Evolutionary conservation across 2,888 invertebrate species (phyloP).

Genomic region (Cantharis flavilabris): DNA sequence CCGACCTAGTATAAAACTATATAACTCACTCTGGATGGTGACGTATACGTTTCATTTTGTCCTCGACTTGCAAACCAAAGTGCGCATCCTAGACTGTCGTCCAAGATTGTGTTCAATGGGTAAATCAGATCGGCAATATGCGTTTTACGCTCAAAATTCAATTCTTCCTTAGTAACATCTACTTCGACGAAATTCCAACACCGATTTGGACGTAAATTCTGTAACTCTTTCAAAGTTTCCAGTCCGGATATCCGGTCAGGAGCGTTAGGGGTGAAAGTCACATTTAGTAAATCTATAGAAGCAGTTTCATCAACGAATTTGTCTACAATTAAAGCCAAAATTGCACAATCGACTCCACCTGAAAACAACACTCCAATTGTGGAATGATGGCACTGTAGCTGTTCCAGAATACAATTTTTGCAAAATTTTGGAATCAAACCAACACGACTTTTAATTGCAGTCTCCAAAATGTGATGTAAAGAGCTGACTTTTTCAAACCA

Average conservation of each 20-base stretch:
- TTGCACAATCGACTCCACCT: slow-evolving; percentile 95
- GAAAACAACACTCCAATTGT: slow-evolving; percentile 79
- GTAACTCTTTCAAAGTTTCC: slow-evolving; percentile 71
- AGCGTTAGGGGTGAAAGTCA: slow-evolving; percentile 78
- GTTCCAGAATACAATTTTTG: slow-evolving; percentile 59
- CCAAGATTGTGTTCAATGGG: slow-evolving; percentile 86
- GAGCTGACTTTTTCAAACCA: slow-evolving; percentile 54
- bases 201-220: slow-evolving; percentile 69
- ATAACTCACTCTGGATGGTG: slow-evolving; percentile 65
- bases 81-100: slow-evolving; percentile 96
- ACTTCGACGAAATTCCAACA: slow-evolving; percentile 85
- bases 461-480: slow-evolving; percentile 60
- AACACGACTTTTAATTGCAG: slow-evolving; percentile 65
- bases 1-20: too few species aligned
- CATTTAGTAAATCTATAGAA: slow-evolving; percentile 90
- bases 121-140: slow-evolving; percentile 78
- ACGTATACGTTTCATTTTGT: slow-evolving; percentile 59
- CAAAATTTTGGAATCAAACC: slow-evolving; percentile 67
- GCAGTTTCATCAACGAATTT: slow-evolving; percentile 67
- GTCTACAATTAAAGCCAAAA: slow-evolving; percentile 81
- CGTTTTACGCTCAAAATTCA: slow-evolving; percentile 61
- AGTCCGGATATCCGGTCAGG: slow-evolving; percentile 85
- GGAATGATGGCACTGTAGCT: slow-evolving; percentile 51
- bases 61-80: slow-evolving; percentile 94
- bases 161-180: slow-evolving; percentile 70